phyloP scores from a whole-genome alignment of 2,113 vertebrate genomes.

The Eretmochelys imbricata region DNA sequence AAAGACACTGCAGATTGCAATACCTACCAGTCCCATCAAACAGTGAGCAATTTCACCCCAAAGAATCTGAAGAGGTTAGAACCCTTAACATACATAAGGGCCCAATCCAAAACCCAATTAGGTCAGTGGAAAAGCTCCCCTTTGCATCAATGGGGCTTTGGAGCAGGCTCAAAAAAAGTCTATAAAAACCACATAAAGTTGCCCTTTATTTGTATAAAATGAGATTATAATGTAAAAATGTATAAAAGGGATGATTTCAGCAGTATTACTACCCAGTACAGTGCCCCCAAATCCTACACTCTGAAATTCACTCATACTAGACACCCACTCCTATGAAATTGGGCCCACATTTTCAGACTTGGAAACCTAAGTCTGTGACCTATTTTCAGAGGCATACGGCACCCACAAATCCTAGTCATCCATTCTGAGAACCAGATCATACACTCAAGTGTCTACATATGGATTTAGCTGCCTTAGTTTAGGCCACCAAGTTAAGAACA shows the following conservation, averaged over 20 bases:
- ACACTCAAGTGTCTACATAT: background rate
- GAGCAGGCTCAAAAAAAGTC: background rate
- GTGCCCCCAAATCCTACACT: background rate
- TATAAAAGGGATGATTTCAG: background rate
- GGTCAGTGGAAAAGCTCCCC: background rate
- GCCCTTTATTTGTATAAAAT: background rate
- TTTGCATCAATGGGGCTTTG: background rate
- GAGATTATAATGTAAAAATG: too few species aligned
- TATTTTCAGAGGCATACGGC: background rate
- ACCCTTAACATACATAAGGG: background rate
- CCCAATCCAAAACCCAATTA: background rate
- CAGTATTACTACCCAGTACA: background rate
- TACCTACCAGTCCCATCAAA: background rate
- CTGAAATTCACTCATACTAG: background rate
- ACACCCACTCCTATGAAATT: background rate
- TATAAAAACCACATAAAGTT: background rate
- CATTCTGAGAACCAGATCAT: slow-evolving; percentile 11
- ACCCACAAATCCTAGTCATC: slow-evolving; percentile 1
- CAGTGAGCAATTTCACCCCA: background rate
- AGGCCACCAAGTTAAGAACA: slow-evolving; percentile 19
- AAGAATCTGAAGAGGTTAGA: background rate
- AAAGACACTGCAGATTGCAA: background rate
- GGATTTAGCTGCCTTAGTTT: slow-evolving; percentile 37
- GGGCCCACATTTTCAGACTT: background rate
- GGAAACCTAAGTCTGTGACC: background rate